Base-by-base conservation (phyloP, 2,797 vertebrate species). In the Meriones psammophilus region DNA sequence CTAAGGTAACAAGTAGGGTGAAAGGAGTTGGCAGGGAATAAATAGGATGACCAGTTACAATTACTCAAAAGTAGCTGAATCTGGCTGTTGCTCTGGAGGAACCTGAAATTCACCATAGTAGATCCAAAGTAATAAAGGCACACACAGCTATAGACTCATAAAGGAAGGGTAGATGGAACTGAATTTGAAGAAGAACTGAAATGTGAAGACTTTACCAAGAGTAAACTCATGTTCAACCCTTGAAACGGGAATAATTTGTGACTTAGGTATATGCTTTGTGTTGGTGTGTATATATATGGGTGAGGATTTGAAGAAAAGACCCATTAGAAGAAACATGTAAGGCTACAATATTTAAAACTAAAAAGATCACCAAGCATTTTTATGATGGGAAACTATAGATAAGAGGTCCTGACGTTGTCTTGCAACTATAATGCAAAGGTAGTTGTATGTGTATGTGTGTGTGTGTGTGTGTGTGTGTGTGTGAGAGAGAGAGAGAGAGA, bases 11-110 rank as follows among this genome's bases (percentile, higher is more conserved):
- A 80, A 66, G 24, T 3, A 88, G 20, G 14, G 5, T 64, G 79
- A 88, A 89, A 94, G 26, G 20, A 92, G 60, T 36, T 68, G 33
- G 60, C 14, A 62, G 13, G 39, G 28, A 87, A 84, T 56, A 2
- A 92, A 81, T 39, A 86, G 46, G n/a, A 92, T 42, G 68, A 92
- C 79, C 73, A 87, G 15, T n/a, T 94, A 77, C 15, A 93, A 96
- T 73, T 91, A 92, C 77, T 95, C 50, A 92, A 68, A 78, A 42
- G 17, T 12, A 95, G 86, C 26, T 96, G 62, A 77, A 91, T 14
- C 8, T 88, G 26, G 9, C 5, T 76, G 66, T 8, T 84, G 62
- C 30, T 74, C 30, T 66, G 54, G 71, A 83, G 71, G 33, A 93
- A 60, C 4, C 5, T 85, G 54, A 0, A 30, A 28, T 78, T 83